Conservation (phyloP, 2,797 vertebrate genomes). For the Sternarchorhynchus goeldii region DNA sequence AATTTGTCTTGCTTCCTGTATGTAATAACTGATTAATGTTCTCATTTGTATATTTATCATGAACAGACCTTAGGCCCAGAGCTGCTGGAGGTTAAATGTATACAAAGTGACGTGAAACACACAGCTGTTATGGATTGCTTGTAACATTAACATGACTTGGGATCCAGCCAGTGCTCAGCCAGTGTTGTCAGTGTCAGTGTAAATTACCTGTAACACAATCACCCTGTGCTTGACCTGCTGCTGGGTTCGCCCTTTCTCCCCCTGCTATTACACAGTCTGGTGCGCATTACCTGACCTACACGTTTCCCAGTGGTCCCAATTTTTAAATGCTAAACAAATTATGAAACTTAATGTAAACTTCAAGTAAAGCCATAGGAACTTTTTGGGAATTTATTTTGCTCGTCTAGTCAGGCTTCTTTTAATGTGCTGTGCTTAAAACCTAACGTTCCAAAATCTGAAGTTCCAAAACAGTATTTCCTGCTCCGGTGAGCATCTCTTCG, state of each 20-base stretch:
- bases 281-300: neutral
- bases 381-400: neutral
- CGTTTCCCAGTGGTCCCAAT: neutral
- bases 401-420: neutral
- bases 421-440: neutral
- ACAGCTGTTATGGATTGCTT: constrained; percentile 15
- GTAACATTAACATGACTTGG: constrained; percentile 3
- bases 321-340: constrained; percentile 3
- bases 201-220: constrained; percentile 3
- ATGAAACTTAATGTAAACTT: neutral
- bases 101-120: neutral
- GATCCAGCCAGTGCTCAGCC: neutral
- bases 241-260: too few relatives aligned
- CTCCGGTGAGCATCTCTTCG: constrained; percentile 13
- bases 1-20: neutral
- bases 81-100: constrained; percentile 3
- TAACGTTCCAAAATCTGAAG: neutral
- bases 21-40: constrained; percentile 10
- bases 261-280: neutral
- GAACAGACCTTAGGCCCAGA: constrained; percentile 4
- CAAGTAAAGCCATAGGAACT: neutral
- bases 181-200: neutral
- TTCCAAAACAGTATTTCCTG: neutral
- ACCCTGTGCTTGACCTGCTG: neutral
- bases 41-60: constrained; percentile 1